A percentile compares a stretch with the other conserved stretches of the same genome.
These are phyloP conservation scores for Apodemia duryi DNA, from an alignment of 2,888 invertebrate species.

Conservation along the genomic window DNA sequence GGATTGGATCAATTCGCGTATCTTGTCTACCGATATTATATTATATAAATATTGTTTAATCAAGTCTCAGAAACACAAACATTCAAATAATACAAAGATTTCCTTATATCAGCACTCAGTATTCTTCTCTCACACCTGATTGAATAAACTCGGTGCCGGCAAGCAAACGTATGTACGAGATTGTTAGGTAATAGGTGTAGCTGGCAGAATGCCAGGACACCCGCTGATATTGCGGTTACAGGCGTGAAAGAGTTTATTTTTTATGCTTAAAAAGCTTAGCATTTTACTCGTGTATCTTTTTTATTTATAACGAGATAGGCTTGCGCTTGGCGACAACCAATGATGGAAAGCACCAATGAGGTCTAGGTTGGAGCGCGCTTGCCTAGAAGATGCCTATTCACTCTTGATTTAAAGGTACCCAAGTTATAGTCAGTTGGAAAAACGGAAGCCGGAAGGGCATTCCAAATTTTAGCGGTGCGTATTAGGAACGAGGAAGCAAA, in stretches of 20 bases:
- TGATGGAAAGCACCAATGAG: too few relatives aligned
- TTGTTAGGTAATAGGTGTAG: conserved; percentile 42
- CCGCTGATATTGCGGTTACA: conserved; percentile 39
- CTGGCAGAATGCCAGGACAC: conserved; percentile 48
- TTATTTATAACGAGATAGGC: conserved; percentile 11
- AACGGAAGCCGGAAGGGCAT: too few relatives aligned
- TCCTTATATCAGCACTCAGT: conserved; percentile 19
- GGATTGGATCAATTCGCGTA: too few relatives aligned
- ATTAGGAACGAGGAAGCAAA: too few relatives aligned
- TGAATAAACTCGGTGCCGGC: conserved; percentile 29
- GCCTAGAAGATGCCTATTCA: too few relatives aligned
- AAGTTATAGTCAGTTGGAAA: too few relatives aligned
- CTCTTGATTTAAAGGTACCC: too few relatives aligned
- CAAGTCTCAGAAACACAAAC: neutral
- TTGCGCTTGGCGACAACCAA: too few relatives aligned
- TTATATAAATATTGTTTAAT: neutral
- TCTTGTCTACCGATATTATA: neutral
- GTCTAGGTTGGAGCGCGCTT: too few relatives aligned
- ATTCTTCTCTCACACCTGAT: conserved; percentile 29
- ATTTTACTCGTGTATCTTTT: neutral
- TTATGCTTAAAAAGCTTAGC: conserved; percentile 10
- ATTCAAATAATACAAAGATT: conserved; percentile 17
- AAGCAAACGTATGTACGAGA: conserved; percentile 33
- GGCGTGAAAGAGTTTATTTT: conserved; percentile 42
- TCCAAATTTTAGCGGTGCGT: too few relatives aligned